Evolutionary conservation across 2,888 invertebrate genomes (phyloP), one percentile per base, ranked within the genome.

Genomic region (Volucella bombylans): DNA sequence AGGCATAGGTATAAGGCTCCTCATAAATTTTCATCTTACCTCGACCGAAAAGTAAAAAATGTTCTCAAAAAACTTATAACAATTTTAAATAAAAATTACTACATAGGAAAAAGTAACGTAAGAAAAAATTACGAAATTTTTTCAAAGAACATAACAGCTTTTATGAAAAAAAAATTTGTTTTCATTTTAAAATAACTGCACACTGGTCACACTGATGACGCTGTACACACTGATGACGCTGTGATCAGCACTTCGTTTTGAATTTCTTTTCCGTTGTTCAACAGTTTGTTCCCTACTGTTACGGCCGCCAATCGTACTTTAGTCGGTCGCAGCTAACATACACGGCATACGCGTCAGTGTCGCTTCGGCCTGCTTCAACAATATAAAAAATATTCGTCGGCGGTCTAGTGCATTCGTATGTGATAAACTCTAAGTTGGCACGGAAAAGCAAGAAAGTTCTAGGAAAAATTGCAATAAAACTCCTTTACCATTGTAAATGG

Each of bases 181-280:
- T 18, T 18, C 18, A 18, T 18, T 18, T 18, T 18, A 18, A 18
- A 18, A 18, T 18, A 2, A 18, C 1, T n/a, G n/a, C n/a, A 18
- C 18, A 2, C 18, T 18, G 18, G 18, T 18, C 18, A 18, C 18
- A 18, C 18, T 18, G 18, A 18, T 18, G 59, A 59, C 64, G n/a
- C n/a, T n/a, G n/a, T n/a, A n/a, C 18, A 18, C 18, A 18, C 18
- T 18, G 18, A 18, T 18, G 59, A 59, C 64, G n/a, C n/a, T n/a
- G n/a, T n/a, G n/a, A n/a, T n/a, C 50, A 71, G 18, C 65, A 67
- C 64, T 45, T 67, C 65, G 65, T 47, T 6, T 64, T 69, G 23
- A 64, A 65, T 59, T 79, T 65, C 64, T 59, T 79, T 79, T 72
- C 50, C 57, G 41, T 54, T 64, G 62, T 78, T 78, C 62, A 64